Evolutionary conservation across 2,888 invertebrate genomes (phyloP).

Genomic region (Acanthopleura granulata): DNA sequence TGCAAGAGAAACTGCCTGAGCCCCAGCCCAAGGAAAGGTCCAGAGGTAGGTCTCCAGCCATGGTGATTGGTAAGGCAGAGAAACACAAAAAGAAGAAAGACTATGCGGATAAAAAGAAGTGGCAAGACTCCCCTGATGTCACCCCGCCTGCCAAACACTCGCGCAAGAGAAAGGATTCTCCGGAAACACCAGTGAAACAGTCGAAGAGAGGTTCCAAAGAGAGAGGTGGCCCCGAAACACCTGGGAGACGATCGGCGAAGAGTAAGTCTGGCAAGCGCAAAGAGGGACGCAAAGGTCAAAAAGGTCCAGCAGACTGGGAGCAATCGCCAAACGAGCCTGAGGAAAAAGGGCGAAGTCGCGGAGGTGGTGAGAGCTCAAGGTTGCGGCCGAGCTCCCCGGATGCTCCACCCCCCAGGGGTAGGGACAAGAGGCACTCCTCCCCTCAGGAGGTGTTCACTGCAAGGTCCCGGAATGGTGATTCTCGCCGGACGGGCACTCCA

Average conservation of each 20-base stretch:
- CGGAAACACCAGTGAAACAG: background rate
- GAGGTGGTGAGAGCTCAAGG: background rate
- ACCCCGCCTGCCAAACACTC: background rate
- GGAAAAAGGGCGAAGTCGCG: slow-evolving; percentile 4
- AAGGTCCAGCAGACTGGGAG: background rate
- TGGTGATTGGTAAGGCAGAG: background rate
- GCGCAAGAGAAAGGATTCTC: slow-evolving; percentile 1
- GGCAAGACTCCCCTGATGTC: background rate
- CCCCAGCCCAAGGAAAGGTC: background rate
- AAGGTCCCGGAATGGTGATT: background rate
- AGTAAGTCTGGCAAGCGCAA: slow-evolving; percentile 11
- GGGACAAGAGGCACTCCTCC: background rate
- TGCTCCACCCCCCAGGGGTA: background rate
- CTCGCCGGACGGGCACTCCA: background rate
- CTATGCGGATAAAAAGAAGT: background rate
- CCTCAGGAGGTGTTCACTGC: background rate
- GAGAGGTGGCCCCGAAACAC: background rate
- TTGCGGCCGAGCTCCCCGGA: background rate
- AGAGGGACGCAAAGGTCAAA: background rate
- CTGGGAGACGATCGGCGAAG: background rate
- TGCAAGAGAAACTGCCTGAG: background rate
- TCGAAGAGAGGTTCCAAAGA: background rate
- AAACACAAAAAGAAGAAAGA: slow-evolving; percentile 5
- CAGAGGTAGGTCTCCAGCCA: background rate
- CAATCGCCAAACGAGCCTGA: background rate